Base-by-base conservation (phyloP, 2,797 vertebrate genomes). In the Phrynocephalus guinanensis region DNA sequence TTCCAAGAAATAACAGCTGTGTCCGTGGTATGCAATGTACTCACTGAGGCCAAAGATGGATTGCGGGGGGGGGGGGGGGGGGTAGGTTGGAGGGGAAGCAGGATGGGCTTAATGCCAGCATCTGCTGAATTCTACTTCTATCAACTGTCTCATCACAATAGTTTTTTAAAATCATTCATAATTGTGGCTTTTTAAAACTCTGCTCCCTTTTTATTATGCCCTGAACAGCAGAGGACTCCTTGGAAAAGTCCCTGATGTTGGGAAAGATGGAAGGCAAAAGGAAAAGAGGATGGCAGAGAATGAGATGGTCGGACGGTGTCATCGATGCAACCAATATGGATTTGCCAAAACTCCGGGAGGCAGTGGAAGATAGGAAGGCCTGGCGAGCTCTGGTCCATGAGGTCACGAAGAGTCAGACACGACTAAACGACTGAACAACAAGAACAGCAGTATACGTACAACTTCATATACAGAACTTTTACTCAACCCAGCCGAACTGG, bases 1-100 rank as follows among this genome's bases (percentile, higher is more conserved):
- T 88, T 82, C 90, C 82, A 93, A 94, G 92, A 94, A 93, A 81
- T 93, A 95, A 93, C 91, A 95, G 84, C 87, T 92, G 85, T 91
- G 92, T 84, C 91, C 87, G 85, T 85, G 90, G 89, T 92, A 92
- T 68, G 71, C 70, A 81, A 93, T 88, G 92, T 94, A 81, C 84
- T 91, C 89, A 87, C 78, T 56, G 89, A 86, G 88, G 92, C 93
- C 94, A 92, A 94, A 88, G 52, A 5, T 38, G 30, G 91, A 93
- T 13, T 56, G 60, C 15, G 1, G 15, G 18, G 60, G 13, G n/a
- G n/a, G n/a, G n/a, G n/a, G 15, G 60, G 38, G 38, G 38, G 38
- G 38, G 38, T 44, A 44, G 38, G 38, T 44, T 44, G 4, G 15
- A 15, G 60, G 13, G 15, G 60, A 93, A 94, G 88, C 89, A 94